Evolutionary conservation across 2,113 vertebrate species (phyloP).

Genomic region (Ranitomeya imitator): DNA sequence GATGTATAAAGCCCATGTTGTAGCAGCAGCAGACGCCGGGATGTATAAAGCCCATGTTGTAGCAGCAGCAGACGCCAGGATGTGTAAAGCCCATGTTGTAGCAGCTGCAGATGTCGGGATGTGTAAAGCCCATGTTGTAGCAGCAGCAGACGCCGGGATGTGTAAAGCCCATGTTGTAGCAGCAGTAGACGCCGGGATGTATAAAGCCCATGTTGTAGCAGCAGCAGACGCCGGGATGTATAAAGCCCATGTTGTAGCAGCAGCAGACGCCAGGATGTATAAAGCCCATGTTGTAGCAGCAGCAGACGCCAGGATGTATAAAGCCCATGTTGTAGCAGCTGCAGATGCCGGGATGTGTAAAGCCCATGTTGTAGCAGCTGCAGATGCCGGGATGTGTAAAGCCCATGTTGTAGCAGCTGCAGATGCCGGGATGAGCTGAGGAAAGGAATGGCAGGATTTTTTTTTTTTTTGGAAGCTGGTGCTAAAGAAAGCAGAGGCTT

Average conservation of each 20-base stretch:
- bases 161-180: not conserved
- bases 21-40: not conserved
- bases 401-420: not conserved
- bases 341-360: not conserved
- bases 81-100: not conserved
- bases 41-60: not conserved
- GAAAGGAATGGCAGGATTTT: not conserved
- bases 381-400: not conserved
- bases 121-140: too few species aligned
- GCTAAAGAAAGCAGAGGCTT: conserved; percentile 1
- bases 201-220: too few species aligned
- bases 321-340: not conserved
- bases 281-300: too few species aligned
- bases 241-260: not conserved
- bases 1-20: not conserved
- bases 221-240: not conserved
- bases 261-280: not conserved
- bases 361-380: not conserved
- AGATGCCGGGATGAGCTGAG: not conserved
- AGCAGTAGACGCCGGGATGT: not conserved
- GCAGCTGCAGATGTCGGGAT: not conserved
- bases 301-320: not conserved
- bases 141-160: too few species aligned
- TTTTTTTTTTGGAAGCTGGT: not conserved
- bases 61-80: too few species aligned